These are phyloP conservation scores for Chrosomus eos DNA, from an alignment of 2,797 vertebrate genomes.

Conservation along the genomic window DNA sequence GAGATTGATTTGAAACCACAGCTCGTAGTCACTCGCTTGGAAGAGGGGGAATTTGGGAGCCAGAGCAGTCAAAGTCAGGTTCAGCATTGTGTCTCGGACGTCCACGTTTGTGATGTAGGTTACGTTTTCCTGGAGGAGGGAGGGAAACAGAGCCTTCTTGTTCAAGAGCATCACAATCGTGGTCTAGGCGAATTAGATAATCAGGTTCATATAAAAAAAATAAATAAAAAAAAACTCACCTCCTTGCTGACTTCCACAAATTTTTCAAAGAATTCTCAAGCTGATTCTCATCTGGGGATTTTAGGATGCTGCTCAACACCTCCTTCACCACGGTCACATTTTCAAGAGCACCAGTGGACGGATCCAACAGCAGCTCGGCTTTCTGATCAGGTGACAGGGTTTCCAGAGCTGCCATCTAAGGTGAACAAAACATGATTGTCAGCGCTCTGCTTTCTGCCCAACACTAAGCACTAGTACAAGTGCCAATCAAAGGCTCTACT, in stretches of 20 bases:
- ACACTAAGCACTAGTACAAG: neutral
- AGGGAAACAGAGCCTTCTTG: neutral
- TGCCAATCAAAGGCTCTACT: constrained; percentile 25
- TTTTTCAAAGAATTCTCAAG: constrained; percentile 60
- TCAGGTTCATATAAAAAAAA: no score
- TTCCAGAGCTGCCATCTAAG: constrained; percentile 48
- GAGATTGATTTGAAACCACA: constrained; percentile 69
- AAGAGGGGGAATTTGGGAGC: no score
- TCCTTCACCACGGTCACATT: constrained; percentile 58
- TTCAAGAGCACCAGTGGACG: constrained; percentile 38
- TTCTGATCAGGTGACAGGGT: constrained; percentile 61
- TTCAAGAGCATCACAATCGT: neutral
- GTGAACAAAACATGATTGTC: constrained; percentile 39
- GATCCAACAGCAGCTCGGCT: constrained; percentile 65
- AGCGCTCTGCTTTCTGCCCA: constrained; percentile 9
- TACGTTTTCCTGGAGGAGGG: neutral
- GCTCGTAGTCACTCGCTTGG: constrained; percentile 40
- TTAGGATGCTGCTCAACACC: constrained; percentile 46
- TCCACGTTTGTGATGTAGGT: no score
- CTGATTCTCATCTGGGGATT: constrained; percentile 17
- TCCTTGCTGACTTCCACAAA: constrained; percentile 50
- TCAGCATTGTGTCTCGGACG: no score
- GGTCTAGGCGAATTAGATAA: neutral
- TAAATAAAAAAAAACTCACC: constrained; percentile 21
- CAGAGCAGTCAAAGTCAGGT: no score